Evolutionary conservation across 2,888 invertebrate genomes (phyloP), one percentile per base, ranked within the genome.

Genomic region (Eulithis testata): DNA sequence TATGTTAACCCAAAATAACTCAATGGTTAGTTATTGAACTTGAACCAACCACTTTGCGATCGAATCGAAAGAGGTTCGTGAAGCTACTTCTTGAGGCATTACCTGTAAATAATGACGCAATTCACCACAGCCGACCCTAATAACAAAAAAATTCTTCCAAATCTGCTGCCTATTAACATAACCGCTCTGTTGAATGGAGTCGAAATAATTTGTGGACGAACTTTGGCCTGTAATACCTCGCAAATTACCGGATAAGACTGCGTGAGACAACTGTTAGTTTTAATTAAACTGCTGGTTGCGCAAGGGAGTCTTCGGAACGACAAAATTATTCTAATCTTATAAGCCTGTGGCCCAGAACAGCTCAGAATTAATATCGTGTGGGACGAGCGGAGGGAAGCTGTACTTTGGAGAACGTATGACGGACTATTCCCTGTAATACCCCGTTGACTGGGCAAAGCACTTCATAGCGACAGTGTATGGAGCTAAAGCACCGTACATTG

Each of bases 231-330:
- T 92, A 91, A 92, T 92, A 90, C 91, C 90, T 91, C 90, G 91
- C 92, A 93, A 93, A 93, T 93, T 93, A 91, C 90, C 85, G 91
- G 90, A 90, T 91, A 90, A 91, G 91, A 91, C 92, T 90, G 92
- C 90, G 91, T 89, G 91, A 91, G 92, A 91, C 91, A 92, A 92
- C 92, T 92, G 92, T 91, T 93, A 92, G 92, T 92, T 93, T 93
- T 92, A 92, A 93, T 93, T 93, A 91, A 93, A 92, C 91, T 88
- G 90, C 90, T 89, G 91, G 88, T 91, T 85, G 86, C 84, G 85
- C 88, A 89, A 87, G 86, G 87, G 85, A 89, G 84, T 86, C 86
- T 86, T 88, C 81, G 84, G 86, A 91, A 91, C 87, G 92, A 88
- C 89, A 87, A 89, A 92, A 92, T 92, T 91, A 92, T 93, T 91